Evolutionary conservation across 1,140 invertebrate genomes (phyloP).

Genomic region (Cepaea nemoralis): DNA sequence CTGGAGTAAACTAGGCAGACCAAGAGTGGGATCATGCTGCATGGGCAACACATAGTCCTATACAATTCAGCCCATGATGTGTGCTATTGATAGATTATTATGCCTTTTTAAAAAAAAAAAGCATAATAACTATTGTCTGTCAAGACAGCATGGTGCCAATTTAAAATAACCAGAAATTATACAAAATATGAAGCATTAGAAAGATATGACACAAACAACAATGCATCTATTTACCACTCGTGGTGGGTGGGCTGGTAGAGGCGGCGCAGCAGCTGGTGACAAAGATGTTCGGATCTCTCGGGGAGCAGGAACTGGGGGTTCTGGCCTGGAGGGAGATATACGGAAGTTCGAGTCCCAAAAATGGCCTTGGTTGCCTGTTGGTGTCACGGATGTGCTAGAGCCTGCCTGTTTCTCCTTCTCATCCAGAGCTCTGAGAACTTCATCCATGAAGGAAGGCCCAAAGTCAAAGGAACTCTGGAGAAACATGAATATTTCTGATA

Average conservation of each 20-base stretch:
- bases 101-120: no score
- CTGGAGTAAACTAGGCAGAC: no score
- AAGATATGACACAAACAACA: neutral
- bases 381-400: constrained; percentile 30
- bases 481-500: no score
- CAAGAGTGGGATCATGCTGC: no score
- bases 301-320: neutral
- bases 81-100: no score
- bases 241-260: constrained; percentile 40
- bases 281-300: neutral
- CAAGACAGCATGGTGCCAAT: no score
- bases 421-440: constrained; percentile 87
- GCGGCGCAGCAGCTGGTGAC: constrained; percentile 30
- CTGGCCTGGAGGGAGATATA: neutral
- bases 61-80: no score
- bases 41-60: no score
- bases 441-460: constrained; percentile 91
- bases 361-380: constrained; percentile 23
- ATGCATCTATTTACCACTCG: constrained; percentile 42
- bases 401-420: constrained; percentile 61
- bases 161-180: neutral
- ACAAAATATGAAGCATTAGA: neutral
- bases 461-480: constrained; percentile 85
- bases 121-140: no score
- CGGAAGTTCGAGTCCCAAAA: constrained; percentile 17